phyloP scores from a whole-genome alignment of 1,140 invertebrate species.

The Laodelphax striatellus region DNA sequence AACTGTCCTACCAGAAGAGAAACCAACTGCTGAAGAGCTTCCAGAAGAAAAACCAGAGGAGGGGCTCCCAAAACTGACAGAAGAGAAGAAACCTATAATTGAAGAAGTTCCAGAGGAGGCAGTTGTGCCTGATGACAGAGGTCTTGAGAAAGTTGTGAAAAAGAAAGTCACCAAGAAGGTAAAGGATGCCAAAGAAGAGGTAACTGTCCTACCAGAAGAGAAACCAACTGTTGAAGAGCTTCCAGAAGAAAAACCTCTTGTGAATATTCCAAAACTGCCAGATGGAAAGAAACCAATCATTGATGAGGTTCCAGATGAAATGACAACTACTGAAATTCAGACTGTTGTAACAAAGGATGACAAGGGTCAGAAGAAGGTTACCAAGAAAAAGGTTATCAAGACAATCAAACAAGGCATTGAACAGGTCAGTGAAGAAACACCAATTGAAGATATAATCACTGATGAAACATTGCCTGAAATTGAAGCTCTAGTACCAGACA shows the following conservation, averaged over 20 bases:
- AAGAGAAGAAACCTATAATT: too few relatives aligned
- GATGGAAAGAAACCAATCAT: slow-evolving; percentile 14
- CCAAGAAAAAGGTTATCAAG: slow-evolving; percentile 25
- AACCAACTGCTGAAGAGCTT: too few relatives aligned
- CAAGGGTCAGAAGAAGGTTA: slow-evolving; percentile 19
- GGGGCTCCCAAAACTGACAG: too few relatives aligned
- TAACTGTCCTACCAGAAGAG: not conserved
- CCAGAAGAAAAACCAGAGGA: too few relatives aligned
- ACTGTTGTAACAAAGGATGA: slow-evolving; percentile 6
- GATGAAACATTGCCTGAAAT: slow-evolving; percentile 14
- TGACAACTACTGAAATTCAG: slow-evolving; percentile 23
- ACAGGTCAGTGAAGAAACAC: slow-evolving; percentile 24
- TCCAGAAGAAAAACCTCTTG: not conserved
- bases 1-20: too few relatives aligned
- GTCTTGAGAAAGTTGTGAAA: slow-evolving; percentile 26
- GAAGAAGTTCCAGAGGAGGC: slow-evolving; percentile 11
- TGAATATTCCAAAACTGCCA: not conserved
- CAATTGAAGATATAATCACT: slow-evolving; percentile 8
- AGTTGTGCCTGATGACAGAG: slow-evolving; percentile 16
- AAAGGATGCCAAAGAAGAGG: slow-evolving; percentile 14
- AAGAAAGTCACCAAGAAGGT: slow-evolving; percentile 26
- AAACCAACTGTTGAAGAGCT: not conserved
- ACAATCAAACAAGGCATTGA: slow-evolving; percentile 14
- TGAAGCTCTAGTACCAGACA: slow-evolving; percentile 13
- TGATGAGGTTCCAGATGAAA: slow-evolving; percentile 23